Percentiles rank a stretch among this genome's conserved stretches.
These are phyloP conservation scores for Galemys pyrenaicus DNA, from an alignment of 2,113 vertebrate genomes.

Conservation along the genomic window DNA sequence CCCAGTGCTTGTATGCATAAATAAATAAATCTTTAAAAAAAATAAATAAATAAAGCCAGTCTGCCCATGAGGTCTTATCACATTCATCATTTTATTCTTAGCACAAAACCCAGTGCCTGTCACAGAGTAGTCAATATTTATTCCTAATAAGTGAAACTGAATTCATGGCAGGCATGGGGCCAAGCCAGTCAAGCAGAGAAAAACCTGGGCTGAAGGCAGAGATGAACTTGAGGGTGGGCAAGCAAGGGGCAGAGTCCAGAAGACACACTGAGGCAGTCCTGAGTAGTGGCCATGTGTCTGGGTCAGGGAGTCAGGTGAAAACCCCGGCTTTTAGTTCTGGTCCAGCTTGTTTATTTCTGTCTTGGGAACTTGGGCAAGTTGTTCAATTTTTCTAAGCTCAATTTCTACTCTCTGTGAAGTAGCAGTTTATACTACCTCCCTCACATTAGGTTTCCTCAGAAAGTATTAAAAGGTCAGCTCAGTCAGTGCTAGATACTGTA, in stretches of 20 bases:
- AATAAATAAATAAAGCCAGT: background rate
- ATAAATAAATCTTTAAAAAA: no score
- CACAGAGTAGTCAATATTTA: background rate
- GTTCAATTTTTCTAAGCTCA: background rate
- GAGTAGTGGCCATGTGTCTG: background rate
- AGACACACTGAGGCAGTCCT: background rate
- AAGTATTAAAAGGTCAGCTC: background rate
- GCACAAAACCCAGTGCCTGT: background rate
- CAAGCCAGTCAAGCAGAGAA: background rate
- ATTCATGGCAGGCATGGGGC: background rate
- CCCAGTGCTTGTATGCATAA: no score
- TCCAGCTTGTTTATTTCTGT: background rate
- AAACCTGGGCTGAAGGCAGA: background rate
- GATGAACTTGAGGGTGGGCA: background rate
- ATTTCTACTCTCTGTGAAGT: constrained; percentile 1
- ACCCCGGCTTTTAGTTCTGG: background rate
- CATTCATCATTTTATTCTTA: constrained; percentile 29
- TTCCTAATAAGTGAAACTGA: constrained; percentile 6
- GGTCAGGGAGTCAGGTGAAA: background rate
- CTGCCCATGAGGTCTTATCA: background rate
- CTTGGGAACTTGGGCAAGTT: background rate
- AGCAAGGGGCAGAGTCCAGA: background rate
- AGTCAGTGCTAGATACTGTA: background rate
- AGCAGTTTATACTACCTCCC: background rate
- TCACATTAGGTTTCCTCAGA: background rate